Conservation (phyloP, 2,888 invertebrate species). For the Hypercompe scribonia region DNA sequence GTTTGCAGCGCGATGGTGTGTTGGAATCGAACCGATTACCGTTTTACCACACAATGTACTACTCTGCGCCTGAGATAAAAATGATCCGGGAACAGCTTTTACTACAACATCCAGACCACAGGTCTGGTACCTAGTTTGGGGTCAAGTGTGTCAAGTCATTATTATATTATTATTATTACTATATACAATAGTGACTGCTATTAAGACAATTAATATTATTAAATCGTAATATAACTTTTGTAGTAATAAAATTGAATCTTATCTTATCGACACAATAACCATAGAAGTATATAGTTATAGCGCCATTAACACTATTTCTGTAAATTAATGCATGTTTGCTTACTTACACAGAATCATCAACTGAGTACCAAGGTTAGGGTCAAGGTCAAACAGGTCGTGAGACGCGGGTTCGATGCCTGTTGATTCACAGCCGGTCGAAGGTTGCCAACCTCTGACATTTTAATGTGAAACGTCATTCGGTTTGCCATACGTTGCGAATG, state of each 20-base stretch:
- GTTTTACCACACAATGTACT: no score
- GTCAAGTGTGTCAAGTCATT: not conserved
- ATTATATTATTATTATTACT: not conserved
- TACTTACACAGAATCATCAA: conserved; percentile 52
- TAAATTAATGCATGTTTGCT: conserved; percentile 6
- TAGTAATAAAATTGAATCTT: not conserved
- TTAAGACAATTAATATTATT: not conserved
- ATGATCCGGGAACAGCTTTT: no score
- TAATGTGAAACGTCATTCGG: conserved; percentile 38
- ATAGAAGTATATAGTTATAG: not conserved
- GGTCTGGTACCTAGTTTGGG: not conserved
- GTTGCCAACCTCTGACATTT: conserved; percentile 78
- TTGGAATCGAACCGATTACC: no score
- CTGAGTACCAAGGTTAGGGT: conserved; percentile 54
- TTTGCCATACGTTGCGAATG: conserved; percentile 28
- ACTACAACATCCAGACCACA: no score
- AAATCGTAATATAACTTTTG: not conserved
- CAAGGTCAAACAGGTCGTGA: conserved; percentile 68
- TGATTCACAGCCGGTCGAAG: conserved; percentile 72
- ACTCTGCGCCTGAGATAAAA: no score
- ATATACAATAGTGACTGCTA: not conserved
- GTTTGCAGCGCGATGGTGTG: no score
- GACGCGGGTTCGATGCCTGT: conserved; percentile 69
- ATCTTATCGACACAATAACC: not conserved
- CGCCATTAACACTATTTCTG: not conserved